Percentiles rank a stretch among this genome's conserved stretches.
Evolutionary conservation across 1,140 invertebrate genomes (phyloP).

Genomic region (Nomia melanderi): DNA sequence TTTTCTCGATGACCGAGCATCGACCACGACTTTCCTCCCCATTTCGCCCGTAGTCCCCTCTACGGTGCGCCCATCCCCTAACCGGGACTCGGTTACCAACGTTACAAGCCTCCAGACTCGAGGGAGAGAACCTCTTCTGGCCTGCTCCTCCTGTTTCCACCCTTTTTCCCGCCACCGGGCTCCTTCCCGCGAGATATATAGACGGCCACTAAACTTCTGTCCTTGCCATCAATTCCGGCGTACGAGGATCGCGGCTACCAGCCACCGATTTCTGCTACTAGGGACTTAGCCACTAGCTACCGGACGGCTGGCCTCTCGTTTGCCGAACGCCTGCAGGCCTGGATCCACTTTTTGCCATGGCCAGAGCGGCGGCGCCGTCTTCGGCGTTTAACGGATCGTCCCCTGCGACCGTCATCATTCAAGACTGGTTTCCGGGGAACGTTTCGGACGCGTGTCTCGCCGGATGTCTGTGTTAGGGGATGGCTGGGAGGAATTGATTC

Average conservation of each 20-base stretch:
- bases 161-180: constrained; percentile 41
- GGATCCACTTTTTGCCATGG: constrained; percentile 60
- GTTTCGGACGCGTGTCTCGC: too few relatives aligned
- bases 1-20: constrained; percentile 54
- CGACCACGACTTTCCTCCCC: constrained; percentile 38
- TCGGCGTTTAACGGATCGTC: constrained; percentile 51
- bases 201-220: constrained; percentile 70
- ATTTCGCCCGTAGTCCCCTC: background rate
- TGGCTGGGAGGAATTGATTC: too few relatives aligned
- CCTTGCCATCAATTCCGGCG: constrained; percentile 69
- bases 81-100: constrained; percentile 57
- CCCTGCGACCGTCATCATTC: constrained; percentile 55
- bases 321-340: constrained; percentile 55
- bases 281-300: too few relatives aligned
- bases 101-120: constrained; percentile 59
- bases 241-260: constrained; percentile 61
- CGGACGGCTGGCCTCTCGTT: constrained; percentile 33
- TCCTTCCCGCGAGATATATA: constrained; percentile 65
- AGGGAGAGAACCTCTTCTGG: constrained; percentile 42
- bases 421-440: constrained; percentile 38
- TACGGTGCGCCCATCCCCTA: too few relatives aligned
- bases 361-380: constrained; percentile 36
- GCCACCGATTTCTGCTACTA: constrained; percentile 49
- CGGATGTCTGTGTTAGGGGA: too few relatives aligned
- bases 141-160: constrained; percentile 13